Base-by-base conservation (phyloP, 2,888 invertebrate species). In the Dione vanillae region DNA sequence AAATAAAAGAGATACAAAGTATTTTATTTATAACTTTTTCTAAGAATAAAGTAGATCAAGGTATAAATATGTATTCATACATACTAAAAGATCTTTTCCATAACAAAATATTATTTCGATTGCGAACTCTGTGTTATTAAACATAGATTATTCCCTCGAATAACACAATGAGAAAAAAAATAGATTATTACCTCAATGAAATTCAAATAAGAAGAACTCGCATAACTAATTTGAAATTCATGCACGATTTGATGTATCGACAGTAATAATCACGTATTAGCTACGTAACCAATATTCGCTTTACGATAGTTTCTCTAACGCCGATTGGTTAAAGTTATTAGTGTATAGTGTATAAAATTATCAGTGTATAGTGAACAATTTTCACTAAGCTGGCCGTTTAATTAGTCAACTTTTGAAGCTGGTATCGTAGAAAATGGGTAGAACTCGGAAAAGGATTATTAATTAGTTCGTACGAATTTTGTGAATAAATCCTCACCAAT, bases 301-400 rank as follows among this genome's bases (percentile, higher is more conserved):
- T 67, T 65, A 58, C 67, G 64, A 70, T 70, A 68, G 74, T 67
- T 70, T 72, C 70, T 66, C 51, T 59, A 72, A 74, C 72, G 59
- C 35, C 12, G 62, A 56, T 35, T 70, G 65, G 62, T 56, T 68
- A 66, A 72, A 74, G 68, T 70, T 68, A 58, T 66, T 72, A 73
- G 66, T 72, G 52, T 68, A 66, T 68, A 62, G 66, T 72, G 45
- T 70, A n/a, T 68, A 66, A 72, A 74, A 70, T 70, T 68, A 58
- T 66, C 69, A 73, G 66, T 72, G 52, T 68, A 66, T 68, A 64
- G 52, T 37, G 54, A 61, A 59, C 67, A 76, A 76, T 71, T 75
- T 76, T 62, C 64, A 47, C 45, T 73, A 74, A 74, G 72, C 75
- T 67, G 71, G 70, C 71, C 71, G 69, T 74, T 73, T 71, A 74